Evolutionary conservation across 2,113 vertebrate species (phyloP).

Genomic region (Pollachius pollachius): DNA sequence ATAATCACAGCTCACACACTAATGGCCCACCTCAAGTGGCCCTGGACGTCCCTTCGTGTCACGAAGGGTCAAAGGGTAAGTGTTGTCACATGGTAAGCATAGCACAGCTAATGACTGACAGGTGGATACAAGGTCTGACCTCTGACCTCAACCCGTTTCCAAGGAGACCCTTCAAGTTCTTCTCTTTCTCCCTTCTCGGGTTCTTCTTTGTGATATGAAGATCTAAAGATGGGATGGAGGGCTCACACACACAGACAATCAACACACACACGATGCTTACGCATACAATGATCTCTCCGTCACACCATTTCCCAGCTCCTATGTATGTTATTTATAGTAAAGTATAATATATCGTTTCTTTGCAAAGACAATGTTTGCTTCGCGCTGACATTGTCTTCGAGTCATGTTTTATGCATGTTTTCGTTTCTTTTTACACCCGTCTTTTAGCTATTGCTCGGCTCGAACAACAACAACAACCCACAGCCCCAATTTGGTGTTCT

Average conservation of each 20-base stretch:
- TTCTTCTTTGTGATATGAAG: constrained; percentile 5
- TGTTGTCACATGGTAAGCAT: constrained; percentile 58
- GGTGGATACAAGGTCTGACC: constrained; percentile 33
- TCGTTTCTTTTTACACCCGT: background rate
- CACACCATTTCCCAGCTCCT: too few species aligned
- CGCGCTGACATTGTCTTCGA: background rate
- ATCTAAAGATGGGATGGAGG: background rate
- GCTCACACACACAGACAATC: background rate
- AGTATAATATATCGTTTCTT: too few species aligned
- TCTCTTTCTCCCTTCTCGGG: background rate
- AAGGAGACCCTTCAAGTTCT: background rate
- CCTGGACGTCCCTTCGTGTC: constrained; percentile 16
- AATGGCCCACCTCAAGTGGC: background rate
- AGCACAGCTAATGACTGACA: constrained; percentile 58
- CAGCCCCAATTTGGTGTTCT: too few species aligned
- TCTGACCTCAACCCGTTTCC: constrained; percentile 27
- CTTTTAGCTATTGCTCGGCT: background rate
- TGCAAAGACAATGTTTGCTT: too few species aligned
- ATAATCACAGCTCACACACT: background rate
- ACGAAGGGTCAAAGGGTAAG: constrained; percentile 41
- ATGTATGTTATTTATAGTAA: too few species aligned
- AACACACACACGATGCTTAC: background rate
- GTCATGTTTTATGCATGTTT: background rate
- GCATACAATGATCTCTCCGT: too few species aligned
- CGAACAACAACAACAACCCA: background rate